phyloP scores from a whole-genome alignment of 1,140 invertebrate genomes.

The Eupeodes corollae region DNA sequence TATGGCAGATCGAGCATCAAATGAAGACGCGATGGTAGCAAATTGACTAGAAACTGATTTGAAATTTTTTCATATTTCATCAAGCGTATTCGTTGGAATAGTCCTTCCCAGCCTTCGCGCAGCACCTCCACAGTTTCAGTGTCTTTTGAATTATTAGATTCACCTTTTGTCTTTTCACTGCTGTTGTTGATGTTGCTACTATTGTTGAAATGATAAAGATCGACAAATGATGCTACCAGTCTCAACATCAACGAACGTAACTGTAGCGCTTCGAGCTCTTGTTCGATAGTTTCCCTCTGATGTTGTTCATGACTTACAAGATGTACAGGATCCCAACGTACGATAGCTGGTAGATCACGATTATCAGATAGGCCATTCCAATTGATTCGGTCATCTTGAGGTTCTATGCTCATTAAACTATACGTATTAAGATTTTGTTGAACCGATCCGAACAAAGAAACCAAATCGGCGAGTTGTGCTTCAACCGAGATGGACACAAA shows the following conservation, averaged over 20 bases:
- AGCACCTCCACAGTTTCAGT: conserved; percentile 21
- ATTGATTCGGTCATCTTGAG: conserved; percentile 38
- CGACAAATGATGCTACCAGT: conserved; percentile 27
- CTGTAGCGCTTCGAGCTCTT: conserved; percentile 31
- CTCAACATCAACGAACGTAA: conserved; percentile 25
- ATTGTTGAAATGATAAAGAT: conserved; percentile 21
- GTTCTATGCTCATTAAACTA: conserved; percentile 37
- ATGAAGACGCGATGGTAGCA: conserved; percentile 31
- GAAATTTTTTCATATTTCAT: conserved; percentile 30
- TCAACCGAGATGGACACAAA: conserved; percentile 65
- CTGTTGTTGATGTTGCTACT: conserved; percentile 2
- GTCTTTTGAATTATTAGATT: conserved; percentile 8
- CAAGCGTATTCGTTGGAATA: conserved; percentile 25
- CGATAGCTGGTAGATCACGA: conserved; percentile 46
- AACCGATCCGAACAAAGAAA: conserved; percentile 35
- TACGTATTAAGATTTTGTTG: conserved; percentile 28
- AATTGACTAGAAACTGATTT: conserved; percentile 36
- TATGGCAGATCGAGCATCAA: conserved; percentile 28
- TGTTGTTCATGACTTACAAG: conserved; percentile 19
- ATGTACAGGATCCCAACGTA: conserved; percentile 45
- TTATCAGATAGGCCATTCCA: conserved; percentile 46
- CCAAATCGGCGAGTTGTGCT: conserved; percentile 64
- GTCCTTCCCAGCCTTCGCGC: conserved; percentile 24
- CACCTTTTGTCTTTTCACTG: conserved; percentile 3
- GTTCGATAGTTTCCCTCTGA: conserved; percentile 29